These are phyloP conservation scores for Lasioglossum pauxillum DNA, from an alignment of 2,888 invertebrate species.

Conservation along the genomic window DNA sequence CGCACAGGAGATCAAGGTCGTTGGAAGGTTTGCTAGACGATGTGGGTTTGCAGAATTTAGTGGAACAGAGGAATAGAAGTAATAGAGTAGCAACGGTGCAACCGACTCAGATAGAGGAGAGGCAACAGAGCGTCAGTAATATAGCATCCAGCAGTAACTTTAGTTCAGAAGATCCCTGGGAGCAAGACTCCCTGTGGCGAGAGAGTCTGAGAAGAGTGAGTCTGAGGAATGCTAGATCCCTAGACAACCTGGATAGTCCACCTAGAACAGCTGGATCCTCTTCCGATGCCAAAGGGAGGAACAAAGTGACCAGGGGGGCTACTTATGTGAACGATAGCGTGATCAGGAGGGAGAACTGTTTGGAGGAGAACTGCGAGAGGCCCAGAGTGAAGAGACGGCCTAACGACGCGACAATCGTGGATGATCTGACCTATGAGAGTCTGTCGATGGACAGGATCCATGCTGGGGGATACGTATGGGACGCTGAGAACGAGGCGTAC, in stretches of 20 bases:
- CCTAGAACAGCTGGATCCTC: slow-evolving; percentile 25
- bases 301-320: slow-evolving; percentile 89
- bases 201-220: slow-evolving; percentile 92
- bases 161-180: slow-evolving; percentile 89
- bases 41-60: slow-evolving; percentile 80
- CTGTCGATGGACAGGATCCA: slow-evolving; percentile 84
- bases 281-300: slow-evolving; percentile 72
- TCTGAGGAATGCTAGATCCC: slow-evolving; percentile 92
- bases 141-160: slow-evolving; percentile 41
- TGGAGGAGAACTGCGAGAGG: slow-evolving; percentile 58
- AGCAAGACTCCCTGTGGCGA: slow-evolving; percentile 93
- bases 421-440: slow-evolving; percentile 87
- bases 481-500: slow-evolving; percentile 82
- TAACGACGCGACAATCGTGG: slow-evolving; percentile 74
- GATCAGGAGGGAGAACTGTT: slow-evolving; percentile 84
- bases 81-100: slow-evolving; percentile 62
- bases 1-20: slow-evolving; percentile 86
- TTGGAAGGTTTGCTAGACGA: slow-evolving; percentile 87
- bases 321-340: slow-evolving; percentile 92
- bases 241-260: slow-evolving; percentile 90
- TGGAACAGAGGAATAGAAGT: slow-evolving; percentile 77
- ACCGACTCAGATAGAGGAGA: slow-evolving; percentile 48
- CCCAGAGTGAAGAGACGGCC: slow-evolving; percentile 63
- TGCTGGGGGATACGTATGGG: slow-evolving; percentile 82
- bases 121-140: not conserved